These are phyloP conservation scores for Conchocele bisecta DNA, from an alignment of 2,888 invertebrate genomes.

Conservation along the genomic window DNA sequence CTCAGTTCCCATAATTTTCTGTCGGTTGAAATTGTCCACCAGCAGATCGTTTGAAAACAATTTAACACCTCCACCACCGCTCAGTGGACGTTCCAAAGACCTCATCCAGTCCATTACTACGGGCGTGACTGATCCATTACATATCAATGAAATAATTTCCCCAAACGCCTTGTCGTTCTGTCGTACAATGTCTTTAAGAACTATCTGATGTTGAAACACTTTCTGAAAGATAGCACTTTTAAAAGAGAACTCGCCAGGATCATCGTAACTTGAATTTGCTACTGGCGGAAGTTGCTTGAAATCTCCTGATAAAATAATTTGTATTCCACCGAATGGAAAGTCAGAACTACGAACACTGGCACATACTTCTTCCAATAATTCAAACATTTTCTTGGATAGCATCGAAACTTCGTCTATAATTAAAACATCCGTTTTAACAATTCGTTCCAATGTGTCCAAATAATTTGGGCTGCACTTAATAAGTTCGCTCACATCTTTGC, in stretches of 20 bases:
- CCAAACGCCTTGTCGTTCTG: conserved; percentile 20
- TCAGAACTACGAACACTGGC: not conserved
- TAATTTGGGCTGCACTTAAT: conserved; percentile 3
- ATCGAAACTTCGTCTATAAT: conserved; percentile 36
- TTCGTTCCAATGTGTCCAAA: conserved; percentile 2
- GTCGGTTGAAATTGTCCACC: conserved; percentile 30
- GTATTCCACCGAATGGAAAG: conserved; percentile 34
- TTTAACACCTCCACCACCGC: not conserved
- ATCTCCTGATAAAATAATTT: conserved; percentile 35
- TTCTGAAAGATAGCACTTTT: conserved; percentile 6
- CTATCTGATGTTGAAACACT: conserved; percentile 4
- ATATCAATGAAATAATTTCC: conserved; percentile 18
- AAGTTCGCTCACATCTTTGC: conserved; percentile 4
- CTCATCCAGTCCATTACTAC: not conserved
- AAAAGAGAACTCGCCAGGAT: conserved; percentile 29
- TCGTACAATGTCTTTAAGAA: conserved; percentile 11
- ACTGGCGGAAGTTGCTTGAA: conserved; percentile 44
- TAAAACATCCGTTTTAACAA: conserved; percentile 10
- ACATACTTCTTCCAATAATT: not conserved
- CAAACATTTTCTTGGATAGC: not conserved
- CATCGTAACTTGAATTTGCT: conserved; percentile 21
- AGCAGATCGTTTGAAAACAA: conserved; percentile 18
- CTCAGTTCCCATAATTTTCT: conserved; percentile 2
- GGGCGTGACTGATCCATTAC: conserved; percentile 1
- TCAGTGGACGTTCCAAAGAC: conserved; percentile 12